phyloP scores from a whole-genome alignment of 64 coral and sea anemone species.

The Montipora capricornis region DNA sequence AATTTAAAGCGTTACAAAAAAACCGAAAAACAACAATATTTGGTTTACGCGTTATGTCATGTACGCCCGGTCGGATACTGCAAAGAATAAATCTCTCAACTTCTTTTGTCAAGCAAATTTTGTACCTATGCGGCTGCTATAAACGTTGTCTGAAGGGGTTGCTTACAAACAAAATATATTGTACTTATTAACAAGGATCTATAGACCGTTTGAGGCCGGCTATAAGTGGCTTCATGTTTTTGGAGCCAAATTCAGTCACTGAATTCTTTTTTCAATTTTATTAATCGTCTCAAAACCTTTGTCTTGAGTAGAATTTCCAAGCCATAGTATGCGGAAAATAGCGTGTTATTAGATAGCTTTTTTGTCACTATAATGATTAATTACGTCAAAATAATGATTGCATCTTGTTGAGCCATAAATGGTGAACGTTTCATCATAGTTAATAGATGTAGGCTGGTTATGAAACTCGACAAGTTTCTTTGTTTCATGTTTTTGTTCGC shows the following conservation, averaged over 20 bases:
- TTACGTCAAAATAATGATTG: too few species aligned
- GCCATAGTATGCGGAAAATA: not conserved
- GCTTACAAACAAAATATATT: not conserved
- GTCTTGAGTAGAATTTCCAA: not conserved
- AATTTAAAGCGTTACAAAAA: not conserved
- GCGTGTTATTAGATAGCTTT: not conserved
- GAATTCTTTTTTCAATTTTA: not conserved
- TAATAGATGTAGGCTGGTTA: too few species aligned
- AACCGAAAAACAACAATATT: not conserved
- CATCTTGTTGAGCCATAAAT: too few species aligned
- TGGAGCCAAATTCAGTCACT: not conserved
- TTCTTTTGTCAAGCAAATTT: not conserved
- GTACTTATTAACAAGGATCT: not conserved
- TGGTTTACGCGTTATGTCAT: too few species aligned
- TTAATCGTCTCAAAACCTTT: not conserved
- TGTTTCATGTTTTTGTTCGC: too few species aligned
- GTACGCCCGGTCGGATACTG: too few species aligned
- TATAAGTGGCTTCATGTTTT: not conserved
- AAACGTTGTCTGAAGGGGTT: not conserved
- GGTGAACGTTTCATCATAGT: too few species aligned
- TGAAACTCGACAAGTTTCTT: too few species aligned
- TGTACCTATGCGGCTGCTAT: not conserved
- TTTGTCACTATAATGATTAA: too few species aligned
- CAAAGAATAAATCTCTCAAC: too few species aligned
- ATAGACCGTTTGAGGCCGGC: not conserved